Base-by-base conservation (phyloP, 2,113 vertebrate genomes). In the Salvator merianae region DNA sequence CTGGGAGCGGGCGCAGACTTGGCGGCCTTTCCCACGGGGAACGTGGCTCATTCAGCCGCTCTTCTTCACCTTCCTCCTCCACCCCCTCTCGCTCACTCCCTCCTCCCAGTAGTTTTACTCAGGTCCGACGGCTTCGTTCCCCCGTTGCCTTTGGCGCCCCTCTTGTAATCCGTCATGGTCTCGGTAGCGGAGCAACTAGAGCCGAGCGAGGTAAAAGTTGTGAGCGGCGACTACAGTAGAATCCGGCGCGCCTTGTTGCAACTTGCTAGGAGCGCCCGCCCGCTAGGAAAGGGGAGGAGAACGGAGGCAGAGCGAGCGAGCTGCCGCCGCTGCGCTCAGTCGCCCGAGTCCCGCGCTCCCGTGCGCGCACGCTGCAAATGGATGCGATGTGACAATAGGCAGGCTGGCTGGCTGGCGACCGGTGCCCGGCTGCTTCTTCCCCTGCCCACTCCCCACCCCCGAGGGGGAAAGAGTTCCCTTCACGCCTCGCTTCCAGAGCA, bases 121-220 rank as follows among this genome's bases (percentile, higher is more conserved):
- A 59, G 68, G 55, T 18, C 90, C 85, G 86, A 86, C 69, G 92
- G 90, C 74, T 47, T n/a, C 18, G 68, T 32, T 20, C 14, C 5
- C 66, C 14, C 8, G 65, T 47, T n/a, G 66, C 66, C 53, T 24
- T 47, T n/a, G n/a, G 66, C 73, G 66, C 78, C 8, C 50, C 30
- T 16, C 50, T 53, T 18, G 75, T 63, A 59, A 84, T 50, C 70
- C 28, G 28, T 50, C 85, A 87, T 87, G 75, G 8, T 10, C 47
- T 36, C 1, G 0, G 47, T 63, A 1, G 63, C 12, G 2, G 72
- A 32, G 24, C 30, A 32, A 55, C 53, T 55, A 12, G 53, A 77
- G 63, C 63, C 30, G n/a, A 13, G 66, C 50, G 13, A 6, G 28
- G 38, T 1, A 6, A 69, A 72, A 82, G 74, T 82, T 82, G 77